These are phyloP conservation scores for Zoanthus solanderi DNA, from an alignment of 92 coral and sea anemone genomes.

Conservation along the genomic window DNA sequence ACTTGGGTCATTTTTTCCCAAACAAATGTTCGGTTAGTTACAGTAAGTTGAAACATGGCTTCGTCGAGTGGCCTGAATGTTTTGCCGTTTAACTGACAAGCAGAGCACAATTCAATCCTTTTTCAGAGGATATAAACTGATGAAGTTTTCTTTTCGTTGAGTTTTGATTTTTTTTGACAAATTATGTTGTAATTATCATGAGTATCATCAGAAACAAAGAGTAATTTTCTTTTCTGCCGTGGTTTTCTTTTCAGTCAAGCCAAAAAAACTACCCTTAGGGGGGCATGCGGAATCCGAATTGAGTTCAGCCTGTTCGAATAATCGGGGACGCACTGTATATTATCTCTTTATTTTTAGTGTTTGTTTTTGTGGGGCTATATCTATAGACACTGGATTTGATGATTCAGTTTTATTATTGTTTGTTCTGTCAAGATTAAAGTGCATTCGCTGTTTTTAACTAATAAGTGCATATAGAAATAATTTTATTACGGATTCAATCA, in stretches of 20 bases:
- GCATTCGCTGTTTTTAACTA: not conserved
- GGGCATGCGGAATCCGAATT: slow-evolving; percentile 8
- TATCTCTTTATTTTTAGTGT: too few species aligned
- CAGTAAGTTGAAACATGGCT: slow-evolving; percentile 5
- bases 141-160: not conserved
- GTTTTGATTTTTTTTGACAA: not conserved
- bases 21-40: slow-evolving; percentile 8
- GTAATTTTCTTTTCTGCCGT: not conserved
- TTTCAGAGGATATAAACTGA: too few species aligned
- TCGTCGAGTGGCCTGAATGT: not conserved
- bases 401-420: too few species aligned
- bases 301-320: not conserved
- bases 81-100: not conserved
- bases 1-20: slow-evolving; percentile 1
- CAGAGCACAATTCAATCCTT: not conserved
- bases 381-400: too few species aligned
- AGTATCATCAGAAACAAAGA: too few species aligned
- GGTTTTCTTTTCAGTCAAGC: slow-evolving; percentile 12
- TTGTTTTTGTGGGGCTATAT: too few species aligned
- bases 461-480: not conserved
- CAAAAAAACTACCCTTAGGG: not conserved
- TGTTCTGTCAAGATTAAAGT: not conserved
- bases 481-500: not conserved
- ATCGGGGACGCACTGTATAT: too few species aligned
- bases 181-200: too few species aligned